Percentiles rank a stretch among this genome's conserved stretches.
These are phyloP conservation scores for Strongylocentrotus purpuratus DNA, from an alignment of 35 echinoderm and acorn worm species.

Conservation along the genomic window DNA sequence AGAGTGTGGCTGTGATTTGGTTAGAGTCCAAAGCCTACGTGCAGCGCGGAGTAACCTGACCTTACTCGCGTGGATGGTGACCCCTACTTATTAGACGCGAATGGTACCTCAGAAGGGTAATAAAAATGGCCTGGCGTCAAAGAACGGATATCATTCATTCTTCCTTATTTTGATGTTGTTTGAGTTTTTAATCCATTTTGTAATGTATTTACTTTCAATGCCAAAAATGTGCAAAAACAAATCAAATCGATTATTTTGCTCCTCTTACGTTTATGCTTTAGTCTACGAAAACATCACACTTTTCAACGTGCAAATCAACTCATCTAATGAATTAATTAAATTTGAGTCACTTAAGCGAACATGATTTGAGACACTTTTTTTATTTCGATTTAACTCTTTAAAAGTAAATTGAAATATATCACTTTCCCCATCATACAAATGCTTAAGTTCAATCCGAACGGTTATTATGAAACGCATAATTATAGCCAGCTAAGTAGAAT, in stretches of 20 bases:
- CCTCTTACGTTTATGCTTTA: background rate
- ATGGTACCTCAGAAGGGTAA: background rate
- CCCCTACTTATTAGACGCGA: background rate
- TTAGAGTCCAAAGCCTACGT: background rate
- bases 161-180: background rate
- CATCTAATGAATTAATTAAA: background rate
- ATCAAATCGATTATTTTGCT: background rate
- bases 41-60: conserved; percentile 37
- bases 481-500: background rate
- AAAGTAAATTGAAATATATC: background rate
- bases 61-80: conserved; percentile 33
- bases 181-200: background rate
- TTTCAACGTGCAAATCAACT: background rate
- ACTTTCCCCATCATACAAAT: background rate
- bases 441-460: background rate
- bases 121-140: background rate
- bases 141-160: background rate
- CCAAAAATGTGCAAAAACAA: background rate
- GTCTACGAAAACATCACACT: background rate
- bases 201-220: background rate
- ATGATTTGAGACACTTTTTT: background rate
- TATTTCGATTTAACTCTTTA: too few species aligned
- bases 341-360: background rate
- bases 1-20: conserved; percentile 20
- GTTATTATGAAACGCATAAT: background rate